Conservation (phyloP, 2,113 vertebrate species). For the Drymodes brunneopygia region DNA sequence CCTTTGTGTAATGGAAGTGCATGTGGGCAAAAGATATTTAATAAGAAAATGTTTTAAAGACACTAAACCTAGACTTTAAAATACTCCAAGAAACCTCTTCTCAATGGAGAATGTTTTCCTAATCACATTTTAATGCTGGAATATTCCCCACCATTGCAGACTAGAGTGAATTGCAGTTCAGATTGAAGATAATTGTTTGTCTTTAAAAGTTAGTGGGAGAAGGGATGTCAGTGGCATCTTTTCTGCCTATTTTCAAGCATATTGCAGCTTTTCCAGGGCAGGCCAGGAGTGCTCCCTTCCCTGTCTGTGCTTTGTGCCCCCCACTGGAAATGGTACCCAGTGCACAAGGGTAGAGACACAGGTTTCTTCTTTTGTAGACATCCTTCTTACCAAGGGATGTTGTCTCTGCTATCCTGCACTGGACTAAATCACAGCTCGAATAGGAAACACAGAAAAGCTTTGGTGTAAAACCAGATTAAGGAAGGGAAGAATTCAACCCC, state of each 20-base stretch:
- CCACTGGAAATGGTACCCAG: background rate
- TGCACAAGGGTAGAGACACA: background rate
- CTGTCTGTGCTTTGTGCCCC: background rate
- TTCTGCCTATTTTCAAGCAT: background rate
- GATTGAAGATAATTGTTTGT: background rate
- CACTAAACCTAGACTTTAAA: background rate
- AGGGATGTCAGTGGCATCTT: background rate
- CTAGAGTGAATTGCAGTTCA: background rate
- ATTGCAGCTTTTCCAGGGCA: background rate
- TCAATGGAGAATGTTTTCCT: background rate
- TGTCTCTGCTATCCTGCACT: background rate
- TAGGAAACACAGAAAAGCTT: rapidly evolving
- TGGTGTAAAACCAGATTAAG: background rate
- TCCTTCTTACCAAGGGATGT: background rate
- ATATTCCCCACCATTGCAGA: background rate
- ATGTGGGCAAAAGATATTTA: background rate
- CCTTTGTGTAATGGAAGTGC: background rate
- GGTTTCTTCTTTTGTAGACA: background rate
- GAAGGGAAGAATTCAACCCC: background rate
- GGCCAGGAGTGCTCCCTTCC: background rate
- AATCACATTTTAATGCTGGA: background rate
- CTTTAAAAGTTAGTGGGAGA: background rate
- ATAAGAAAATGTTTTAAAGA: background rate
- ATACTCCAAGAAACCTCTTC: background rate
- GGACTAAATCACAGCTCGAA: background rate